These are phyloP conservation scores for Conops quadrifasciatus DNA, from an alignment of 2,888 invertebrate species.

Conservation along the genomic window DNA sequence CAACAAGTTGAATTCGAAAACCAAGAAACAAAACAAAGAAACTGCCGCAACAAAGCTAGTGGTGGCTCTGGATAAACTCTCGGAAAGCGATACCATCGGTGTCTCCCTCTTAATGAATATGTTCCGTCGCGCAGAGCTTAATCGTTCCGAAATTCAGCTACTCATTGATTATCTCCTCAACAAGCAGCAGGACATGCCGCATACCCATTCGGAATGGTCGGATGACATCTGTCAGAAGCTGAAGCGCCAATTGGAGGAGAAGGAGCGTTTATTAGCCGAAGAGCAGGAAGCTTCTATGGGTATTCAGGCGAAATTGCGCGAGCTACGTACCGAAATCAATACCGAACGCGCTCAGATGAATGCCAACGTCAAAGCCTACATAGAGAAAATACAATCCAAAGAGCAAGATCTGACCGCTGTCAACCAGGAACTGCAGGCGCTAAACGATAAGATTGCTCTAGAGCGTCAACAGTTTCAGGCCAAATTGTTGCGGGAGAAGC, in stretches of 20 bases:
- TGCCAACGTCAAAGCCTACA: conserved; percentile 56
- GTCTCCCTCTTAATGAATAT: conserved; percentile 76
- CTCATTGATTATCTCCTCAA: conserved; percentile 89
- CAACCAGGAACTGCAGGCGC: conserved; percentile 58
- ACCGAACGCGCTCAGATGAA: conserved; percentile 61
- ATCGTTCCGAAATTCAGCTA: conserved; percentile 87
- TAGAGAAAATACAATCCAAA: conserved; percentile 58
- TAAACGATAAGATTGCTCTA: conserved; percentile 58
- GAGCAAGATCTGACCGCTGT: conserved; percentile 58
- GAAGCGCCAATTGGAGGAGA: conserved; percentile 88
- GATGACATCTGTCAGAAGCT: conserved; percentile 88
- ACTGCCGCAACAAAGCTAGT: conserved; percentile 54
- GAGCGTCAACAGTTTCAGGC: conserved; percentile 64
- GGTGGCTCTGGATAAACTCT: conserved; percentile 67
- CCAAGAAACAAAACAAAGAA: conserved; percentile 71
- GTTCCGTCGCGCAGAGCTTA: conserved; percentile 82
- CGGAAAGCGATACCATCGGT: conserved; percentile 75
- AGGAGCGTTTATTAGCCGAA: conserved; percentile 79
- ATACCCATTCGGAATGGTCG: conserved; percentile 84
- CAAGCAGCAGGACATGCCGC: conserved; percentile 83
- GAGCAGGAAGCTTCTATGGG: conserved; percentile 80
- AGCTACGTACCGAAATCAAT: conserved; percentile 71
- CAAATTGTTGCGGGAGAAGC: conserved; percentile 60
- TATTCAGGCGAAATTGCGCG: conserved; percentile 80
- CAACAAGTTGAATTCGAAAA: conserved; percentile 49